phyloP scores from a whole-genome alignment of 2,113 vertebrate species.

The Girardinichthys multiradiatus region DNA sequence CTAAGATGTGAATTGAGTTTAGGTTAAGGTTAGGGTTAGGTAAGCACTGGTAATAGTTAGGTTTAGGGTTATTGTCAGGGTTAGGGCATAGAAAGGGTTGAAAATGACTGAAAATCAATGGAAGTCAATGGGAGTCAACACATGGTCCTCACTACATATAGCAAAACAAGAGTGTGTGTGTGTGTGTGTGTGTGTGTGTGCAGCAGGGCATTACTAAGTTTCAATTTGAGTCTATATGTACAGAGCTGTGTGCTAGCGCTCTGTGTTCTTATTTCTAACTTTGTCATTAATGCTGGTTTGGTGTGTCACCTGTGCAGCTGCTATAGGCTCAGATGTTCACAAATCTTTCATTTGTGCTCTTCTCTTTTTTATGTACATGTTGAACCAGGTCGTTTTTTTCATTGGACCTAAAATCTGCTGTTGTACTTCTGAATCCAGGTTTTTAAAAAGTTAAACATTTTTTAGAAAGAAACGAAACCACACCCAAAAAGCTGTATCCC shows the following conservation, averaged over 20 bases:
- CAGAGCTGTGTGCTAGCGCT: not conserved
- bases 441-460: not conserved
- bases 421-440: not conserved
- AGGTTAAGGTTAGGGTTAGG: too few species aligned
- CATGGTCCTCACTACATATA: too few species aligned
- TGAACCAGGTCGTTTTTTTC: not conserved
- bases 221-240: not conserved
- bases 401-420: not conserved
- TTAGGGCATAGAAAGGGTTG: too few species aligned
- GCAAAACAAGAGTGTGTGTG: too few species aligned
- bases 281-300: not conserved
- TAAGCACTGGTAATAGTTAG: too few species aligned
- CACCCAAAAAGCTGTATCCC: not conserved
- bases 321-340: not conserved
- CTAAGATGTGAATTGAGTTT: too few species aligned
- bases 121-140: too few species aligned
- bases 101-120: too few species aligned
- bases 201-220: not conserved
- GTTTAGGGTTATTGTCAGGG: too few species aligned
- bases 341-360: not conserved
- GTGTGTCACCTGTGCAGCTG: not conserved
- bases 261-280: not conserved
- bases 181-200: not conserved
- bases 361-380: not conserved
- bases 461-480: not conserved